These are phyloP conservation scores for Petrocephalus sullivani DNA, from an alignment of 2,797 vertebrate genomes.

Conservation along the genomic window DNA sequence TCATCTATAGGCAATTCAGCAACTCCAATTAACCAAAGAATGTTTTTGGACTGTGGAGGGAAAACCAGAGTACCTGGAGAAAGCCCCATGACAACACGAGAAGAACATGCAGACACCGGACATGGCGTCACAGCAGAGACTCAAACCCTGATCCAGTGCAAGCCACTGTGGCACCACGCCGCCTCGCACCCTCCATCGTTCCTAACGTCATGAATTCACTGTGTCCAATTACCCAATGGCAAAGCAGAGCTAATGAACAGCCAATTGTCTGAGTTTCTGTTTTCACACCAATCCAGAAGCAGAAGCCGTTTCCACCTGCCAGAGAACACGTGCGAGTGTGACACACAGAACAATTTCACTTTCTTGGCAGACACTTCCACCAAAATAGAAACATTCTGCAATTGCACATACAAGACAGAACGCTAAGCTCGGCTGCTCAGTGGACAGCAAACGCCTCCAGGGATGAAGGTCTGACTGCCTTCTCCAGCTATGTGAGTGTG, in stretches of 20 bases:
- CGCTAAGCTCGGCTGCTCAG: background rate
- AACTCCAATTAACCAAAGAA: too few species aligned
- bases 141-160: too few species aligned
- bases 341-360: background rate
- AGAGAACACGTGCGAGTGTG: constrained; percentile 1
- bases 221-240: background rate
- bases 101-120: too few species aligned
- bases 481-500: background rate
- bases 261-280: background rate
- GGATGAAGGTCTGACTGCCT: background rate
- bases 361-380: background rate
- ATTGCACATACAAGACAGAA: background rate
- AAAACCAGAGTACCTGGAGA: too few species aligned
- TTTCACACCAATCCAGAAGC: background rate
- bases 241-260: background rate
- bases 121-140: too few species aligned
- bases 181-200: too few species aligned
- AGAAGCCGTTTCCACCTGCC: background rate
- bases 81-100: too few species aligned
- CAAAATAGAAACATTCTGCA: background rate
- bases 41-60: too few species aligned
- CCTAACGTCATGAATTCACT: background rate
- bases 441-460: background rate
- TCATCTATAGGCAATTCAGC: too few species aligned
- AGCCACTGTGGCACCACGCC: too few species aligned